Evolutionary conservation across 2,888 invertebrate species (phyloP), one percentile per base, ranked within the genome.

Genomic region (Aleiodes leptofemur): DNA sequence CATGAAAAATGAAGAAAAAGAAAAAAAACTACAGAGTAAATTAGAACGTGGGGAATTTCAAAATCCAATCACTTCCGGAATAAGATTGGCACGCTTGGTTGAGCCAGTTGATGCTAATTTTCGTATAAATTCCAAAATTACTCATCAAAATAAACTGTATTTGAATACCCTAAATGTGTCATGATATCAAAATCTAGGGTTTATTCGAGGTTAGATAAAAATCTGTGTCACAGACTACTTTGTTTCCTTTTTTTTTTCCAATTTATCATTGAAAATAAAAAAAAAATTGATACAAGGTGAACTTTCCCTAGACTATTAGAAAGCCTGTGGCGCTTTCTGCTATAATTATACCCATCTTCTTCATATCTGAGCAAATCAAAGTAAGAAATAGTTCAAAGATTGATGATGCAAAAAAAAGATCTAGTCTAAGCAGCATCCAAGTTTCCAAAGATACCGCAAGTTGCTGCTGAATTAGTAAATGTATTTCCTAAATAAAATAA

Each of bases 161-260:
- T n/a, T 43, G 16, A 16, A 14, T 8, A 61, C 38, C 34, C 61
- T 43, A 14, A 61, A 38, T n/a, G n/a, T 43, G 38, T 61, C 61
- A 43, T 61, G 16, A 61, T 38, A 61, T 38, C 61, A 61, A 61
- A 61, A 38, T 61, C 16, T 38, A 61, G 43, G 38, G 38, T 43
- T 61, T 14, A 61, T 43, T 38, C 4, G 4, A 31, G 31, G 61
- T 64, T 3, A 43, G 64, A 64, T 64, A 48, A 64, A 64, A 64
- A 64, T 64, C 9, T 64, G n/a, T 64, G 64, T 64, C 43, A 48
- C 43, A 64, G 61, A 61, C 43, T 61, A 43, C 64, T 64, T 23
- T 34, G 34, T 64, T 64, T 48, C 43, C 34, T 34, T 7, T 64
- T 14, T 16, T 43, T 43, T 8, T 6, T 34, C 43, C 43, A 43